Percentiles rank a stretch among this genome's conserved stretches.
Evolutionary conservation across 2,888 invertebrate genomes (phyloP).

Genomic region (Mythimna vitellina): DNA sequence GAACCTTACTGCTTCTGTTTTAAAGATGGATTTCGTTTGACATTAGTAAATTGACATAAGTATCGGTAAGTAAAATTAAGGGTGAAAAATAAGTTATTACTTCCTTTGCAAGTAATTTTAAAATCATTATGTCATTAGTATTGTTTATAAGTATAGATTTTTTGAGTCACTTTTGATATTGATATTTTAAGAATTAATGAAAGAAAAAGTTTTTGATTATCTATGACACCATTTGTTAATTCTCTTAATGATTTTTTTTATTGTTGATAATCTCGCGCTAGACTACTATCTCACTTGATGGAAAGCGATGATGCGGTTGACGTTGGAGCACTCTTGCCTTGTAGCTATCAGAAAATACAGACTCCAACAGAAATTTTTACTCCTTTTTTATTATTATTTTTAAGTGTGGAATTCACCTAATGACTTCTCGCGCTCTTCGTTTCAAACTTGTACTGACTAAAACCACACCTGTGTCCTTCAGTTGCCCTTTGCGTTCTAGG

Average conservation of each 20-base stretch:
- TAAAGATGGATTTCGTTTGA: slow-evolving; percentile 30
- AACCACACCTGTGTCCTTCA: too few relatives aligned
- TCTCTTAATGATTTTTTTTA: neutral
- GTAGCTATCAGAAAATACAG: too few relatives aligned
- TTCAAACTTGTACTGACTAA: too few relatives aligned
- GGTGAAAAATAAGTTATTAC: slow-evolving; percentile 66
- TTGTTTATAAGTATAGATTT: slow-evolving; percentile 30
- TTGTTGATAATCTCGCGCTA: too few relatives aligned
- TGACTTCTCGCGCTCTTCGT: too few relatives aligned
- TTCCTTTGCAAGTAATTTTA: slow-evolving; percentile 67
- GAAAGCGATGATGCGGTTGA: too few relatives aligned
- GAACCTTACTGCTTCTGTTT: rapidly evolving
- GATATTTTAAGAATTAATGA: slow-evolving; percentile 13
- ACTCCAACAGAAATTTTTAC: too few relatives aligned
- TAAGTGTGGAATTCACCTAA: too few relatives aligned
- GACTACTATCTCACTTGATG: too few relatives aligned
- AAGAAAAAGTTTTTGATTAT: slow-evolving; percentile 10
- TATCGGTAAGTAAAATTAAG: slow-evolving; percentile 63
- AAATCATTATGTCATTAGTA: slow-evolving; percentile 69
- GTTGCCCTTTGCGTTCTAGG: too few relatives aligned
- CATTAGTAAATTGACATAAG: slow-evolving; percentile 15
- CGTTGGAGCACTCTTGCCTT: too few relatives aligned
- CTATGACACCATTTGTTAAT: neutral
- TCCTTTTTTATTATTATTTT: too few relatives aligned
- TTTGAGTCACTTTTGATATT: slow-evolving; percentile 12